Base-by-base conservation (phyloP, 2,797 vertebrate genomes). In the Limnodromus scolopaceus region DNA sequence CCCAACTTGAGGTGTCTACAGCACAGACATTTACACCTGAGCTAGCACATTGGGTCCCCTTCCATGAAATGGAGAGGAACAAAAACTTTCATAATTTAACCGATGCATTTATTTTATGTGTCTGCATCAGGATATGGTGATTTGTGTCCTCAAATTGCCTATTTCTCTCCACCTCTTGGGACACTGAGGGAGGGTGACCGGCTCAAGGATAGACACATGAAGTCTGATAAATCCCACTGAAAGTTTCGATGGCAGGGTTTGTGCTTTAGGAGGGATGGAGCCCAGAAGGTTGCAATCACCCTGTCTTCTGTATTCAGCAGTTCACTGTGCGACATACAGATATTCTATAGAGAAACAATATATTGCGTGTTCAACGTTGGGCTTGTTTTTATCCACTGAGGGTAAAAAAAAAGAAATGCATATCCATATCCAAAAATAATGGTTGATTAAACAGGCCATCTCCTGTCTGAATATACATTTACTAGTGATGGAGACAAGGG, bases 41-140 rank as follows among this genome's bases (percentile, higher is more conserved):
- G 14, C 25, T 24, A 60, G 22, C 13, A 11, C 17, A 11, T 0
- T 55, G 45, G 0, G 5, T 61, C 12, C 15, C 3, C 19, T 51
- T 79, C 55, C 43, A n/a, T 25, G 15, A 57, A 84, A 57, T 4
- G 11, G n/a, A 70, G 38, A n/a, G 19, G 36, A 83, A 49, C 13
- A 88, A 61, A 58, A 66, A 4, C 18, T 13, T 72, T 5, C 10
- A 9, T 34, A 60, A 64, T 75, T 84, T 36, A 71, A 15, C 6
- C 2, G 8, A 24, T 51, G 32, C n/a, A 20, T 43, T 88, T 49
- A 48, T 69, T 91, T 63, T 41, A 36, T 4, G 1, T 49, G 18
- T 49, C 61, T 84, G 18, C 36, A 68, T 10, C 20, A 34, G 30
- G 13, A 55, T 28, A n/a, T 5, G 30, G 24, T 18, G 22, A 64